A percentile compares a stretch with the other conserved stretches of the same genome.
Conservation (phyloP, 2,113 vertebrate species). For the Pitta sordida region DNA sequence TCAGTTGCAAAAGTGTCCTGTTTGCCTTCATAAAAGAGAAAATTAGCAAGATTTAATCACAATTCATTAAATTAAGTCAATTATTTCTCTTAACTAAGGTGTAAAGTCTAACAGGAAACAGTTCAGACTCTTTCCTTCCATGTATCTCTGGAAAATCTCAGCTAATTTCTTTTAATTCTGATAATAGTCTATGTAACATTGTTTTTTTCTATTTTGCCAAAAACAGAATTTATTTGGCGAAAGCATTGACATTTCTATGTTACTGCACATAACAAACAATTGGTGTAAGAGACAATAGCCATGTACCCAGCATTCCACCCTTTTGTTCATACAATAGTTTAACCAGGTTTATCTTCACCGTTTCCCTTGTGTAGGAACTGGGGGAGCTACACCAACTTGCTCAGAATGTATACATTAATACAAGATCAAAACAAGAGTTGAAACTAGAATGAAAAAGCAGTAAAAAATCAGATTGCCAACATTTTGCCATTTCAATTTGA, state of each 20-base stretch:
- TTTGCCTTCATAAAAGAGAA: not conserved
- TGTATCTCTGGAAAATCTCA: not conserved
- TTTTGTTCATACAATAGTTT: not conserved
- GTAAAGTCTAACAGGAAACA: not conserved
- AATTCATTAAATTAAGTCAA: not conserved
- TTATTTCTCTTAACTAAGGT: not conserved
- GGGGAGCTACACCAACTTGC: not conserved
- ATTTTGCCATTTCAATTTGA: not conserved
- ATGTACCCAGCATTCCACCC: not conserved
- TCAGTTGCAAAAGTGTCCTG: not conserved
- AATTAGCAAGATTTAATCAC: slow-evolving; percentile 1
- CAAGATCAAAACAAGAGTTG: not conserved
- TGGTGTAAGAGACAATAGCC: not conserved
- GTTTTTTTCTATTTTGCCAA: not conserved
- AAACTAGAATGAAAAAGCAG: fast-evolving
- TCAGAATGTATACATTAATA: not conserved
- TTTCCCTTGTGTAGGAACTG: not conserved
- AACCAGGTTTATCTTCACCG: not conserved
- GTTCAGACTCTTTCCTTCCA: not conserved
- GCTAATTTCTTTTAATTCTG: not conserved
- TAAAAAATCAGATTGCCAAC: not conserved
- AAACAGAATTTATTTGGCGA: not conserved
- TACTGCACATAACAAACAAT: not conserved
- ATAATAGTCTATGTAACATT: not conserved
- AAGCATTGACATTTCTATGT: not conserved